These are phyloP conservation scores for Taurulus bubalis DNA, from an alignment of 2,113 vertebrate genomes.

Conservation along the genomic window DNA sequence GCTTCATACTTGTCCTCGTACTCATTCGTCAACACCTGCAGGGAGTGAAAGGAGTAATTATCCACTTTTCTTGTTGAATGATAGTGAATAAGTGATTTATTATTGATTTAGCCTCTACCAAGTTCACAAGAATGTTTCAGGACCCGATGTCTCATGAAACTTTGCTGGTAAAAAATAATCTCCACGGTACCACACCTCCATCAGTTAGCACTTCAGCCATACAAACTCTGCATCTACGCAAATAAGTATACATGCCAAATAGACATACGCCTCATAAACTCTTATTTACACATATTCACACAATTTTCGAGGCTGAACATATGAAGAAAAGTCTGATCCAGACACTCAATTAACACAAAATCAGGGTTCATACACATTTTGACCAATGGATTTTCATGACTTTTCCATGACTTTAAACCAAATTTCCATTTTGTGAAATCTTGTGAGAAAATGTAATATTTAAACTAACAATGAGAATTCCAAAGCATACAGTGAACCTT, in stretches of 20 bases:
- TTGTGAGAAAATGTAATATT: no score
- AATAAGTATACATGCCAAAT: not conserved
- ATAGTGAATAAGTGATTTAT: not conserved
- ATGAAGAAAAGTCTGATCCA: not conserved
- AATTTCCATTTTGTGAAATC: no score
- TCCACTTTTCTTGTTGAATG: not conserved
- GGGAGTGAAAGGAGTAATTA: not conserved
- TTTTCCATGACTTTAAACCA: no score
- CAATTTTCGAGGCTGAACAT: not conserved
- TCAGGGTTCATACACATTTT: no score
- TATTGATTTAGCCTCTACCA: not conserved
- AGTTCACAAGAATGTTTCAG: not conserved
- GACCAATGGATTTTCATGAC: no score
- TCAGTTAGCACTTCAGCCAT: not conserved
- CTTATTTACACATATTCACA: not conserved
- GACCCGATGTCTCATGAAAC: not conserved
- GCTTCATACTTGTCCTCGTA: constrained; percentile 89
- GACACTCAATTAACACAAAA: not conserved
- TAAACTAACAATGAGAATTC: no score
- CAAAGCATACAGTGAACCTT: no score
- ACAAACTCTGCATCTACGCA: not conserved
- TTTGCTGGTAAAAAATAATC: not conserved
- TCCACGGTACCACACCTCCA: no score
- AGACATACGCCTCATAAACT: not conserved
- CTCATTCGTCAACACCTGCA: constrained; percentile 86